Base-by-base conservation (phyloP, 2,797 vertebrate species). In the Pteronotus mesoamericanus region DNA sequence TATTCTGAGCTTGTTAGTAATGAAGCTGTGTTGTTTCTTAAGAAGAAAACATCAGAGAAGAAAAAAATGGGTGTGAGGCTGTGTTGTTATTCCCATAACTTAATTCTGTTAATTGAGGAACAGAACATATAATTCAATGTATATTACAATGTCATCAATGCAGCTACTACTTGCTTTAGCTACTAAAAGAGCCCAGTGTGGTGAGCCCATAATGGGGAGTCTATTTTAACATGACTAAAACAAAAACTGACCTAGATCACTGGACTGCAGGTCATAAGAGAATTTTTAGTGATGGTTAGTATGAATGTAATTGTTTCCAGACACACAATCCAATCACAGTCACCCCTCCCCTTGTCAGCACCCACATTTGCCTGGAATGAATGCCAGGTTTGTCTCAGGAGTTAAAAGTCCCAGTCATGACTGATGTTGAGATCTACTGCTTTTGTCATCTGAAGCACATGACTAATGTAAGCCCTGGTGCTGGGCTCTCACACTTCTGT, bases 1-100 rank as follows among this genome's bases (percentile, higher is more conserved):
- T 97, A 97, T 96, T 94, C 92, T 80, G 92, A 82, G 94, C 89
- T 97, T 89, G 92, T 97, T 96, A 96, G 88, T 97, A 96, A 97
- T 96, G 90, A 97, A 94, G 95, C 86, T 83, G 61, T 97, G 88
- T 91, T 95, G 66, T 94, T 96, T 85, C 95, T 95, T 80, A 89
- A 88, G 92, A 92, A 84, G 85, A 90, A 94, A 95, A 91, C 86
- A 95, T 77, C 55, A 78, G 94, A 87, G 92, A 95, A 61, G 55
- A 88, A 75, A 79, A 88, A 85, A 84, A 61, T 7, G 92, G 71
- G 64, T 32, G 9, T 51, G 78, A 92, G 78, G 39, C 69, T 86
- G 24, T 4, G 19, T 66, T 74, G 92, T 94, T 42, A 64, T 46
- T 61, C 48, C 69, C 14, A 5, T 75, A n/a, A 61, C 18, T 51